These are phyloP conservation scores for Temnothorax curvispinosus DNA, from an alignment of 1,140 invertebrate species.

Conservation along the genomic window DNA sequence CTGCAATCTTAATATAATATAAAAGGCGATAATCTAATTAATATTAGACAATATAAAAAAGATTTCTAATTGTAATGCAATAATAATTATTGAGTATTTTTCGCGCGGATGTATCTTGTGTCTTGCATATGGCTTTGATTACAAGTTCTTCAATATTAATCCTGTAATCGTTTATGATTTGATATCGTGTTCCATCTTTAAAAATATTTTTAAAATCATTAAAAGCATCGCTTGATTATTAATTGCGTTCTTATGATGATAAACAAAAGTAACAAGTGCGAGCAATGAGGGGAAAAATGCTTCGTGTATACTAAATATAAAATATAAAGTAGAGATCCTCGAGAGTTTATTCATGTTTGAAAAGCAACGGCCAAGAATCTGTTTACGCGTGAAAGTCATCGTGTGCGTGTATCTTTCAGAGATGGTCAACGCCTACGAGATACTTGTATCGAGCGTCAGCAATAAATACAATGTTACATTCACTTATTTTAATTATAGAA, in stretches of 20 bases:
- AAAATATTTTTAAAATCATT: neutral
- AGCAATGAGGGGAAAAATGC: neutral
- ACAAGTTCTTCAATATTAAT: neutral
- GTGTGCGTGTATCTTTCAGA: neutral
- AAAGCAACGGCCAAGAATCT: neutral
- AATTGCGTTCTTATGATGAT: neutral
- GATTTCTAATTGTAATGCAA: neutral
- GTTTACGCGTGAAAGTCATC: neutral
- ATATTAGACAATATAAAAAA: neutral
- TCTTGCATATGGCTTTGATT: neutral
- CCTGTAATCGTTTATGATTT: neutral
- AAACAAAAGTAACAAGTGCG: neutral
- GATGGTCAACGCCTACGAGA: neutral
- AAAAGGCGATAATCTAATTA: neutral
- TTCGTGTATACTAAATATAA: neutral
- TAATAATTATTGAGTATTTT: neutral
- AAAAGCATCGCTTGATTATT: neutral
- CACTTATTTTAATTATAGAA: neutral
- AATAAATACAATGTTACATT: neutral
- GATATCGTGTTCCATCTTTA: neutral
- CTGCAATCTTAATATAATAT: neutral
- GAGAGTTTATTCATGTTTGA: slow-evolving; percentile 1
- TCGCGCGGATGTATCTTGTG: neutral
- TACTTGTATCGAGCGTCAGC: neutral
- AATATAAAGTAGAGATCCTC: neutral